Base-by-base conservation (phyloP, 2,797 vertebrate genomes). In the Sarcoramphus papa region DNA sequence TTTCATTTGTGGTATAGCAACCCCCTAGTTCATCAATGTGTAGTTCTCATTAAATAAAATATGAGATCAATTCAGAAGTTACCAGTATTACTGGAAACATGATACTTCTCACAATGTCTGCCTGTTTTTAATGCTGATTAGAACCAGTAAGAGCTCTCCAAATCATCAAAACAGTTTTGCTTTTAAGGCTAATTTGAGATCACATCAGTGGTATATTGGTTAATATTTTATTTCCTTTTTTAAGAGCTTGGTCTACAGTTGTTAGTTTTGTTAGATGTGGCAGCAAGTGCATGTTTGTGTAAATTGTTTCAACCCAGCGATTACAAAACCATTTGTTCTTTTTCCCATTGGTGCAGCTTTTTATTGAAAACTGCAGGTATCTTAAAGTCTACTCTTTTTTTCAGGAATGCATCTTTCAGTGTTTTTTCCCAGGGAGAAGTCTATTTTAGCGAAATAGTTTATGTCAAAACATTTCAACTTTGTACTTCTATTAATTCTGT, bases 21-120 rank as follows among this genome's bases (percentile, higher is more conserved):
- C 68, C 28, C 68, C 28, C 22, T 25, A 18, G 28, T 88, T 93
- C 57, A 81, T 65, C 59, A 68, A 14, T 83, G n/a, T 75, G n/a
- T 30, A 67, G 9, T 68, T 90, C 33, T 86, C 2, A 12, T 70
- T 95, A 88, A 88, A 93, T 95, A 93, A 95, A 93, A 94, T 72
- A 97, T 75, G 45, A 93, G 60, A 90, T 89, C 56, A 64, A 25
- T 88, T 90, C 73, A 74, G 41, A 84, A 90, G 41, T 81, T 95
- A 81, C 56, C 53, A 54, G 14, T 82, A 69, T 92, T 90, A 94
- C 69, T 57, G 88, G 83, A 94, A 96, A 74, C 47, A 72, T 33
- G 69, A 92, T 62, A 72, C 23, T 84, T 93, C 35, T 93, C 21
- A 84, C n/a, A 94, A 31, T 70, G 21, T 64, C 23, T 90, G 50